Conservation (phyloP, 2,888 invertebrate species). For the Callyntrura guangdongensis region DNA sequence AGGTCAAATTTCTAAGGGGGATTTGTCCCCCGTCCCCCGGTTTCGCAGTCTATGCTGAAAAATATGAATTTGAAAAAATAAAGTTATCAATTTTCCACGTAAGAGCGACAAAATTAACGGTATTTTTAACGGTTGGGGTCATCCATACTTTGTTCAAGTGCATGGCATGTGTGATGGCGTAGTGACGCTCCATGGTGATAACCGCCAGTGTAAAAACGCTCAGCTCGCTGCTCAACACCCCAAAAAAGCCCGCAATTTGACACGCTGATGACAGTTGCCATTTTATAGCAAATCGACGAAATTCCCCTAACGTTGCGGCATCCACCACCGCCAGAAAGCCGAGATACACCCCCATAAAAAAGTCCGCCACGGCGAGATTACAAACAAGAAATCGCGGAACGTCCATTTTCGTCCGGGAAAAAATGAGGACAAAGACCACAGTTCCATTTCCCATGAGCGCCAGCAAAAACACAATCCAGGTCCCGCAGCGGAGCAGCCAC, state of each 20-base stretch:
- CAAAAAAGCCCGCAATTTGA: slow-evolving; percentile 97
- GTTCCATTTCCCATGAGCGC: slow-evolving; percentile 98
- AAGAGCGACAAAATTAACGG: no score
- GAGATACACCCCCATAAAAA: slow-evolving; percentile 98
- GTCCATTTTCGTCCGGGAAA: slow-evolving; percentile 97
- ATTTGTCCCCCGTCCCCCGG: no score
- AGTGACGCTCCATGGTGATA: slow-evolving; percentile 97
- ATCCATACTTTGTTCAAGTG: slow-evolving; percentile 94
- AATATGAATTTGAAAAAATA: no score
- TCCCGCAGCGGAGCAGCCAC: slow-evolving; percentile 98
- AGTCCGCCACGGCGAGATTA: slow-evolving; percentile 98
- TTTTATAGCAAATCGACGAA: slow-evolving; percentile 97
- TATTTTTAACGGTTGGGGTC: no score
- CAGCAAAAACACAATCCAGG: slow-evolving; percentile 98
- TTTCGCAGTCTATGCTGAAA: no score
- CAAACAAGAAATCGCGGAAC: slow-evolving; percentile 98
- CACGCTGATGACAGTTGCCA: slow-evolving; percentile 99
- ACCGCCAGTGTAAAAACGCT: slow-evolving; percentile 97
- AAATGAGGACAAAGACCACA: slow-evolving; percentile 96
- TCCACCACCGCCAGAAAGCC: slow-evolving; percentile 98
- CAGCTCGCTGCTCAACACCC: slow-evolving; percentile 96
- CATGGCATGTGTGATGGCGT: slow-evolving; percentile 99
- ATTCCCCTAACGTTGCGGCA: slow-evolving; percentile 97
- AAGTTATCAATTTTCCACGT: no score
- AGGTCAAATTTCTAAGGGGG: no score